phyloP scores from a whole-genome alignment of 2,113 vertebrate genomes.

The Sclerurus mexicanus region DNA sequence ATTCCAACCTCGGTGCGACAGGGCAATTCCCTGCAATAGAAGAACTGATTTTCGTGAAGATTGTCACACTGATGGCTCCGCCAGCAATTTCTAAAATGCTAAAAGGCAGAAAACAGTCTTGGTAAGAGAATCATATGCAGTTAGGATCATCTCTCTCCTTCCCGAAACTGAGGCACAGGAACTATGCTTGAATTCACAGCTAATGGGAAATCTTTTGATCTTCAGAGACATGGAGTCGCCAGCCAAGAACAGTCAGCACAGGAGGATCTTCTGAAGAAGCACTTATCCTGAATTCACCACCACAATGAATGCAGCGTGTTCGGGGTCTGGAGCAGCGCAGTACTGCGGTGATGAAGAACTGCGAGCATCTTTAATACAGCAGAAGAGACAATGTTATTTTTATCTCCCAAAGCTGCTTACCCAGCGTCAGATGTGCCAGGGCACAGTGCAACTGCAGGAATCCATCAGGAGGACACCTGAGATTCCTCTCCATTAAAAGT shows the following conservation, averaged over 20 bases:
- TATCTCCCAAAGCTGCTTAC: constrained; percentile 32
- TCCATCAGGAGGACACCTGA: neutral
- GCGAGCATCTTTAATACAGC: neutral
- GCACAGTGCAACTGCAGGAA: neutral
- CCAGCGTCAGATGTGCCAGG: neutral
- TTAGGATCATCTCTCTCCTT: neutral
- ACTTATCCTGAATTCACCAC: neutral
- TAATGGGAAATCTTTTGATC: neutral
- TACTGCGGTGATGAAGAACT: neutral
- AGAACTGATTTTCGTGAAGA: neutral
- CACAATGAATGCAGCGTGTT: neutral
- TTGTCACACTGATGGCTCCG: neutral
- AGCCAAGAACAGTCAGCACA: neutral
- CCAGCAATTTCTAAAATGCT: neutral
- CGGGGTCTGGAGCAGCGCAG: neutral
- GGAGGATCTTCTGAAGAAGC: neutral
- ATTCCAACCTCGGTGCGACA: neutral
- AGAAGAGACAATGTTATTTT: neutral
- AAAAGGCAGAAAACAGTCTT: neutral
- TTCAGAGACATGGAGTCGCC: neutral
- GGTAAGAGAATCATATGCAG: neutral
- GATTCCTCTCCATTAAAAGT: neutral
- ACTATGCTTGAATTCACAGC: neutral
- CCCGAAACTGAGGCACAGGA: neutral
- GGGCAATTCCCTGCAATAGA: neutral